A percentile compares a stretch with the other conserved stretches of the same genome.
Evolutionary conservation across 2,113 vertebrate species (phyloP).

Genomic region (Mesitornis unicolor): DNA sequence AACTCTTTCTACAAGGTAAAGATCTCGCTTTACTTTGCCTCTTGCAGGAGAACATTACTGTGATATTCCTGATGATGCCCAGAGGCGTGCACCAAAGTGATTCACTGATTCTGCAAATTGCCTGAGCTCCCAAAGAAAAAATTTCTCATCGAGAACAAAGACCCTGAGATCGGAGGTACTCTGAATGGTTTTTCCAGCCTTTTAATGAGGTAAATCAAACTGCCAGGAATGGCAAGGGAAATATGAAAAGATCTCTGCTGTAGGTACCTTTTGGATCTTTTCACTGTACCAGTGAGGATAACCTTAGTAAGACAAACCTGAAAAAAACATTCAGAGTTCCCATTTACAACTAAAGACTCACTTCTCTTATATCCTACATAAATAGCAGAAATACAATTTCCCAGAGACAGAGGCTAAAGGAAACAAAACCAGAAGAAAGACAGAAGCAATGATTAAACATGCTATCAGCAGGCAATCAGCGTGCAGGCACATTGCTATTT

Average conservation of each 20-base stretch:
- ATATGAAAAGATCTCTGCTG: not conserved
- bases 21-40: not conserved
- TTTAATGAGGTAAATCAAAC: not conserved
- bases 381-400: not conserved
- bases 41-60: not conserved
- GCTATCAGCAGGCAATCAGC: not conserved
- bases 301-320: not conserved
- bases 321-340: not conserved
- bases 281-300: not conserved
- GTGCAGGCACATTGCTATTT: not conserved
- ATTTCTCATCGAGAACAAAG: not conserved
- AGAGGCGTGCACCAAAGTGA: not conserved
- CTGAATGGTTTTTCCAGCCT: not conserved
- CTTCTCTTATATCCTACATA: not conserved
- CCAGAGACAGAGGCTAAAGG: not conserved
- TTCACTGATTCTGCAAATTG: not conserved
- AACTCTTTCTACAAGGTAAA: not conserved
- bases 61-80: not conserved
- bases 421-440: not conserved
- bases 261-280: not conserved
- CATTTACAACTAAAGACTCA: not conserved
- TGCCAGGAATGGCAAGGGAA: not conserved
- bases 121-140: not conserved
- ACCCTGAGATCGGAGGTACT: not conserved
- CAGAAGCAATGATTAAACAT: not conserved